Base-by-base conservation (phyloP, 2,888 invertebrate genomes). In the Brachycybe producta region DNA sequence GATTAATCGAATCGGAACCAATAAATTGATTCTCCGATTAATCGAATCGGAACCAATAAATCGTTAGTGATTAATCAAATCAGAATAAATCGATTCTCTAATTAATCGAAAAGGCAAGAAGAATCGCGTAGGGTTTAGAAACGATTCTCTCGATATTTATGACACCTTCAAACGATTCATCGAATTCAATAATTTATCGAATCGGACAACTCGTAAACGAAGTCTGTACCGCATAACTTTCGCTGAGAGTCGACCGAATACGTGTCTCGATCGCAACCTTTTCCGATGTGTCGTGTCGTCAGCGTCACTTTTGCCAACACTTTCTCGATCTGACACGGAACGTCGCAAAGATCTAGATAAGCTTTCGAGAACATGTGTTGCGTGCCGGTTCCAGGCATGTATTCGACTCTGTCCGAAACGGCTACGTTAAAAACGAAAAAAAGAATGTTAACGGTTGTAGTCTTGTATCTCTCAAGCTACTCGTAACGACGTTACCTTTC, bases 201-300 rank as follows among this genome's bases (percentile, higher is more conserved):
- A n/a, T n/a, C n/a, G n/a, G n/a, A n/a, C n/a, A 32, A 15, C 13
- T 11, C 45, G 5, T 36, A 27, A 40, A 54, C 28, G n/a, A 19
- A 19, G 1, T 28, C 62, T 70, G 65, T 62, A 75, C 76, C 88
- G 67, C 91, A 90, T 5, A 88, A 74, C 66, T 84, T 83, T 54
- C 84, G 71, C 67, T 88, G 88, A 19, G 84, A 81, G 60, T 82
- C 79, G 44, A 88, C 79, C 34, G 84, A 82, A 67, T 90, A 88
- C 0, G 90, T 88, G 65, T 95, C 95, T 3, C 94, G 73, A 67
- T 95, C 95, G 72, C 97, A 97, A 61, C 94, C 92, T 65, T 90
- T 87, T 57, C 91, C 94, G 55, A 92, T 91, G 66, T 94, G 87
- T 50, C 82, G 79, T 13, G 84, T 84, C 52, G 78, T 76, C 57